These are phyloP conservation scores for Gadopsis bispinosus DNA, from an alignment of 2,797 vertebrate genomes.

Conservation along the genomic window DNA sequence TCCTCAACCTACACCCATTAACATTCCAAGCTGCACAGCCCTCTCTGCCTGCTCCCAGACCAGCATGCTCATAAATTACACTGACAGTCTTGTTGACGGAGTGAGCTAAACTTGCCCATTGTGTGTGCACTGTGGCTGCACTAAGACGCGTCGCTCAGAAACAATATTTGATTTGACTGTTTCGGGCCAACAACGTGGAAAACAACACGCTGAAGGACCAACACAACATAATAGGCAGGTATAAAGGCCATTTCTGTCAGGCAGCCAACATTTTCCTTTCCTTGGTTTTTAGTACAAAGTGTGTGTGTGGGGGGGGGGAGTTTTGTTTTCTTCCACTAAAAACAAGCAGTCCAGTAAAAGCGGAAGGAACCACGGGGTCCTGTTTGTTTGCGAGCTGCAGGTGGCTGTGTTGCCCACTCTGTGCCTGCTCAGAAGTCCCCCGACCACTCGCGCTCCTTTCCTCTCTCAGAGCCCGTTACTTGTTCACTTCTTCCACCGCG, in stretches of 20 bases:
- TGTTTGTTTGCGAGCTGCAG: conserved; percentile 68
- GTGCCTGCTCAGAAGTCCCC: conserved; percentile 73
- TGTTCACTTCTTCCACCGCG: conserved; percentile 83
- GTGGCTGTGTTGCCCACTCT: conserved; percentile 64
- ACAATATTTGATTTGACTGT: conserved; percentile 64
- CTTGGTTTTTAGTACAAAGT: conserved; percentile 53
- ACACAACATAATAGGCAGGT: conserved; percentile 51
- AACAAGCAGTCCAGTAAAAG: conserved; percentile 69
- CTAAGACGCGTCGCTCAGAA: conserved; percentile 54
- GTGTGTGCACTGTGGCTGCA: conserved; percentile 58
- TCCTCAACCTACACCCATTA: conserved; percentile 67
- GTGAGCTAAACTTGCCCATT: conserved; percentile 74
- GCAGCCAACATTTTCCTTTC: conserved; percentile 68
- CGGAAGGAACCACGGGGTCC: conserved; percentile 61
- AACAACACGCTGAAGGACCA: conserved; percentile 58
- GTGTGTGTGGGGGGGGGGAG: not conserved
- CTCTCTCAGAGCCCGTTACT: conserved; percentile 70
- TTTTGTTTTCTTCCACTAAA: conserved; percentile 68
- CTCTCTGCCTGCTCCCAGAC: conserved; percentile 54
- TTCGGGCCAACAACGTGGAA: conserved; percentile 51
- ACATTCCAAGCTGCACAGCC: conserved; percentile 72
- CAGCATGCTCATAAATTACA: conserved; percentile 75
- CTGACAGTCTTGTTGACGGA: conserved; percentile 61
- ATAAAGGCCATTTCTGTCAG: conserved; percentile 51
- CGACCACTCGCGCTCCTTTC: conserved; percentile 64